Conservation (phyloP, 2,888 invertebrate genomes). For the Oegoconia quadripuncta region DNA sequence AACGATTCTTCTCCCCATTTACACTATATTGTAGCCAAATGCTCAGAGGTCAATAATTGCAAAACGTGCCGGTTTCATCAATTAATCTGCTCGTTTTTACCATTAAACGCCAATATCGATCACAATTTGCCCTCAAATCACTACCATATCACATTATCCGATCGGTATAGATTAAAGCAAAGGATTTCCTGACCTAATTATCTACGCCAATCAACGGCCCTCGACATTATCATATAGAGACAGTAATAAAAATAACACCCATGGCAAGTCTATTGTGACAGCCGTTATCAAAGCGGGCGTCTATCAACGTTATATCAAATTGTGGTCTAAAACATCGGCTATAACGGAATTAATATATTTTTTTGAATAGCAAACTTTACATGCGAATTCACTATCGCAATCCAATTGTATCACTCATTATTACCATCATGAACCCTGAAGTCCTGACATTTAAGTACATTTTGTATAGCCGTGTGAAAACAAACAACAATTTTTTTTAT, state of each 20-base stretch:
- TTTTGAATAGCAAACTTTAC: too few relatives aligned
- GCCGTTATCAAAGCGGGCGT: slow-evolving; percentile 46
- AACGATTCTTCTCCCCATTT: too few relatives aligned
- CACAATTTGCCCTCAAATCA: not conserved
- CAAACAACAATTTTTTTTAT: too few relatives aligned
- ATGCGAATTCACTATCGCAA: too few relatives aligned
- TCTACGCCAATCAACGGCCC: slow-evolving; percentile 23
- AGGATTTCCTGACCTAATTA: slow-evolving; percentile 12
- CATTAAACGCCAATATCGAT: not conserved
- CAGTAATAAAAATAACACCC: slow-evolving; percentile 36
- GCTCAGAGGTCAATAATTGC: too few relatives aligned
- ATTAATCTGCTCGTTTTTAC: too few relatives aligned
- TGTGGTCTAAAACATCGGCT: slow-evolving; percentile 20
- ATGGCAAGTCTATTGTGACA: slow-evolving; percentile 54
- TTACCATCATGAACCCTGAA: too few relatives aligned
- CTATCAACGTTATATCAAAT: slow-evolving; percentile 37
- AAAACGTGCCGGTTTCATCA: too few relatives aligned
- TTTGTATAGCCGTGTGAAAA: too few relatives aligned
- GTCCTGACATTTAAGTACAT: too few relatives aligned
- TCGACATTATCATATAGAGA: slow-evolving; percentile 35
- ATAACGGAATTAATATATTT: not conserved
- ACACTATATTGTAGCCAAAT: too few relatives aligned
- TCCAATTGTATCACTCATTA: too few relatives aligned
- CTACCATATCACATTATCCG: not conserved
- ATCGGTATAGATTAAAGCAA: slow-evolving; percentile 4